phyloP scores from a whole-genome alignment of 2,113 vertebrate species.

The Podiceps cristatus region DNA sequence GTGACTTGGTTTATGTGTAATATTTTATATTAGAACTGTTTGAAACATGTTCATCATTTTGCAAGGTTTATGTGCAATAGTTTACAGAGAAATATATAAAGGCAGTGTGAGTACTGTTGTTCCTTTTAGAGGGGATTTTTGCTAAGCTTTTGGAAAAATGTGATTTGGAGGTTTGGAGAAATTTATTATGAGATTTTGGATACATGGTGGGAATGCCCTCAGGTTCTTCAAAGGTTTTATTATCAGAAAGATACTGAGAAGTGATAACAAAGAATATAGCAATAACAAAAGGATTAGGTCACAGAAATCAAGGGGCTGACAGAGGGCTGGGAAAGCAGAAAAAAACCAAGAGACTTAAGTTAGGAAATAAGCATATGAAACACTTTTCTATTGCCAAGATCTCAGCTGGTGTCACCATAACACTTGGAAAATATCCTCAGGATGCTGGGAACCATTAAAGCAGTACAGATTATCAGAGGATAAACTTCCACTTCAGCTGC shows the following conservation, averaged over 20 bases:
- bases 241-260: neutral
- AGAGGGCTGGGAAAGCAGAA: neutral
- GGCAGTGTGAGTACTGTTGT: neutral
- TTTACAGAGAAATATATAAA: neutral
- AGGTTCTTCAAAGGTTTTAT: neutral
- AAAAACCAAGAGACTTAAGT: neutral
- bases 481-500: slow-evolving; percentile 54
- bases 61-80: neutral
- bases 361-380: slow-evolving; percentile 31
- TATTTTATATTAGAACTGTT: neutral
- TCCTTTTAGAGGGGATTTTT: slow-evolving; percentile 9
- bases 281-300: slow-evolving; percentile 18
- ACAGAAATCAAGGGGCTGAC: neutral
- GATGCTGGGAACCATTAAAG: slow-evolving; percentile 36
- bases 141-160: slow-evolving; percentile 9
- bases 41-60: neutral
- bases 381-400: slow-evolving; percentile 28
- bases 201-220: neutral
- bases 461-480: slow-evolving; percentile 34
- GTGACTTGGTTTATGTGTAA: neutral
- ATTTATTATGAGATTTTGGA: neutral
- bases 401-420: slow-evolving; percentile 51
- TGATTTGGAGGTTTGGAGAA: neutral
- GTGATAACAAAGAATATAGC: neutral
- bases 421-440: slow-evolving; percentile 44